Base-by-base conservation (phyloP, 2,888 invertebrate species). In the Phytoseiulus persimilis region DNA sequence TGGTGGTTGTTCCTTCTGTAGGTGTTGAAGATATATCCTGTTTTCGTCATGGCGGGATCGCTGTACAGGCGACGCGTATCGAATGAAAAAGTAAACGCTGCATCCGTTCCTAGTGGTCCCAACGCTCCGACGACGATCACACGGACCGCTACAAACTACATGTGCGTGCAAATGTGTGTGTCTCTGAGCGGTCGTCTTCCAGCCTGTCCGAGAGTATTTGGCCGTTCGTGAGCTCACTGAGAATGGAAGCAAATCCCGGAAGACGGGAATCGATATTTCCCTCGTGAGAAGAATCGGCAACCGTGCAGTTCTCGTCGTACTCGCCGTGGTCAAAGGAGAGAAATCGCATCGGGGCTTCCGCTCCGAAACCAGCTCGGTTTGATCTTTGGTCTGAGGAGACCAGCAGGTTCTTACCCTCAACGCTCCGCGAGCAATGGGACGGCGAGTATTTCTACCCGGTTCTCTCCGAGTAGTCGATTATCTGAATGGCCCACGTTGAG, bases 1-100 rank as follows among this genome's bases (percentile, higher is more conserved):
- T 6, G 46, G 46, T 46, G 9, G 46, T 28, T 3, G 65, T 65
- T 65, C 28, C 65, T 65, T 65, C 18, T 65, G 65, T 65, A 65
- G 65, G 65, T 65, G 65, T 65, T 65, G 65, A 65, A 65, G 65
- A 65, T 65, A 65, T 65, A 65, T 65, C 65, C 65, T 65, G 65
- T 65, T 65, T 65, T 65, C 18, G 65, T 65, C 65, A 65, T 65
- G 65, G 65, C 65, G 65, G 46, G 14, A 14, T 39, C 39, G 39
- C 9, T 9, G 39, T 39, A 39, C 18, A 23, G 65, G 65, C 65
- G 65, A 65, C 65, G 65, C 65, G 65, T 65, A 65, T 65, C 65
- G 65, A 65, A 65, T 65, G 65, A 65, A 65, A 65, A 65, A 65
- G 65, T 65, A 65, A 65, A 65, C 65, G 65, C 65, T 65, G 65